Evolutionary conservation across 2,113 vertebrate genomes (phyloP).

Genomic region (Vombatus ursinus): DNA sequence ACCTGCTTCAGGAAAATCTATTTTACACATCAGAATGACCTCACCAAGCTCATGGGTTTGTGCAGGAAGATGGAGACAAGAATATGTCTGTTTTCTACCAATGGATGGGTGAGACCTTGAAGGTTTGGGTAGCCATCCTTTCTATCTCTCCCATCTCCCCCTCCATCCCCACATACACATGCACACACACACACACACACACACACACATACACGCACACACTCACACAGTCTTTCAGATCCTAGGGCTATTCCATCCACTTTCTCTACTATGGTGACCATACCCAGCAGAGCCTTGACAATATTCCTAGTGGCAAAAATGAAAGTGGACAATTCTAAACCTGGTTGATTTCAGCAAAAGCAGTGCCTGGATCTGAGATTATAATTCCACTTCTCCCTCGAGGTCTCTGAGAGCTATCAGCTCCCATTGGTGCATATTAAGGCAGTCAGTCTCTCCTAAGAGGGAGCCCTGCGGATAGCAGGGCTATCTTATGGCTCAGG

Average conservation of each 20-base stretch:
- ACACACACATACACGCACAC: too few relatives aligned
- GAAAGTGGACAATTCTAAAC: background rate
- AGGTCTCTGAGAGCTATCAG: background rate
- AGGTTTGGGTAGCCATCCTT: background rate
- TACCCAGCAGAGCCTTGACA: background rate
- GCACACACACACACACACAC: too few relatives aligned
- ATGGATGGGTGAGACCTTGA: too few relatives aligned
- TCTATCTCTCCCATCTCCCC: background rate
- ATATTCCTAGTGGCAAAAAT: background rate
- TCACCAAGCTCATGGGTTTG: too few relatives aligned
- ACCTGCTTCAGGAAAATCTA: too few relatives aligned
- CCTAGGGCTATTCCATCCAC: background rate
- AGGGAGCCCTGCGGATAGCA: background rate
- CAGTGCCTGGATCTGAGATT: background rate
- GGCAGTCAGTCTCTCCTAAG: background rate
- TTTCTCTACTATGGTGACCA: background rate
- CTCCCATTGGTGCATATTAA: background rate
- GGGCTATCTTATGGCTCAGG: too few relatives aligned
- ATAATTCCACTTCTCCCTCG: background rate
- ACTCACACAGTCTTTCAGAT: background rate
- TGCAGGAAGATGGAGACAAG: too few relatives aligned
- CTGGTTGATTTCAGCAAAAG: background rate
- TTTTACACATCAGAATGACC: too few relatives aligned
- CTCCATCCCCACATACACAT: too few relatives aligned
- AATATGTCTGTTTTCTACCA: too few relatives aligned